Evolutionary conservation across 2,888 invertebrate genomes (phyloP).

Genomic region (Hydraecia micacea): DNA sequence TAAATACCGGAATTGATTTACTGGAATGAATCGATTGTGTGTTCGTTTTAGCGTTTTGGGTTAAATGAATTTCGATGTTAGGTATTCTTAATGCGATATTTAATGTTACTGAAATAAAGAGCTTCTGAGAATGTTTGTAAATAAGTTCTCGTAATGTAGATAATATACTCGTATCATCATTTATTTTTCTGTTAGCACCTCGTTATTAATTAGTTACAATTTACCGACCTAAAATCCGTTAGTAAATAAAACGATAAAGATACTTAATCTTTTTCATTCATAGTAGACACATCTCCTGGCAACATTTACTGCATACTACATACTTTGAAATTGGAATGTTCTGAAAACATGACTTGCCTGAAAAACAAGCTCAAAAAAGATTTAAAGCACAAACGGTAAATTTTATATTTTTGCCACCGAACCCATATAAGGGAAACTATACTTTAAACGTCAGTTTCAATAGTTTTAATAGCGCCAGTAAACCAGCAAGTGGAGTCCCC

Average conservation of each 20-base stretch:
- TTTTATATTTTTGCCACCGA: background rate
- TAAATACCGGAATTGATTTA: constrained; percentile 57
- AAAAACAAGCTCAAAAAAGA: background rate
- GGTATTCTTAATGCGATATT: constrained; percentile 22
- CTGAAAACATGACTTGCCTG: background rate
- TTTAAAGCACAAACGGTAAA: background rate
- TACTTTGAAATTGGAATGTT: constrained; percentile 3
- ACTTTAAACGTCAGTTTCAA: background rate
- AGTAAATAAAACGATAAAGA: constrained; percentile 4
- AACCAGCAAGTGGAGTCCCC: constrained; percentile 44
- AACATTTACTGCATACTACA: background rate
- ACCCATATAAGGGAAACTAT: background rate
- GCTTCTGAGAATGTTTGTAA: background rate
- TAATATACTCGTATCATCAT: constrained; percentile 6
- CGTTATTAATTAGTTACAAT: constrained; percentile 22
- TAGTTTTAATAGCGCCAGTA: constrained; percentile 15
- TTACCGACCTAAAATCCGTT: background rate
- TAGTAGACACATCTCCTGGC: no score
- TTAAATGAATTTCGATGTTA: constrained; percentile 34
- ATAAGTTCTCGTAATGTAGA: background rate
- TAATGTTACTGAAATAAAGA: constrained; percentile 15
- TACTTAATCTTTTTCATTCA: constrained; percentile 4
- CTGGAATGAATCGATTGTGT: constrained; percentile 51
- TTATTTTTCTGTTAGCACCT: constrained; percentile 11
- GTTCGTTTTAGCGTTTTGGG: constrained; percentile 28